Evolutionary conservation across 2,888 invertebrate genomes (phyloP).

Genomic region (Drosophila tripunctata): DNA sequence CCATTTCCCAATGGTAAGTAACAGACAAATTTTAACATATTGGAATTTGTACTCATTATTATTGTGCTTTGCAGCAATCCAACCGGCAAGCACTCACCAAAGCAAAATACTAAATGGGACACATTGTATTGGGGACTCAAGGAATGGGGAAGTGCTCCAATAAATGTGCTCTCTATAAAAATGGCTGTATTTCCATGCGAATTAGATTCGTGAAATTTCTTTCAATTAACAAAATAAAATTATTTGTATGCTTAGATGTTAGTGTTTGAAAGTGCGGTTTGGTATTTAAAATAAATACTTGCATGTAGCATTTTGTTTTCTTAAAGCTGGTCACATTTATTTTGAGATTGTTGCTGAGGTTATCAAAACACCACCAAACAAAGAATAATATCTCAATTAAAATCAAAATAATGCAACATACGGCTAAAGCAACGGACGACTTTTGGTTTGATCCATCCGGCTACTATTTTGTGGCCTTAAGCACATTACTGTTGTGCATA

Average conservation of each 20-base stretch:
- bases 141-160: background rate
- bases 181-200: background rate
- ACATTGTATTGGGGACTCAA: background rate
- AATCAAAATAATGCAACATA: slow-evolving; percentile 9
- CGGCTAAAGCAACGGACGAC: background rate
- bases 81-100: background rate
- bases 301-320: background rate
- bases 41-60: too few species aligned
- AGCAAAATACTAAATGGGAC: background rate
- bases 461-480: slow-evolving; percentile 62
- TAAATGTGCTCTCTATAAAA: background rate
- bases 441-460: slow-evolving; percentile 64
- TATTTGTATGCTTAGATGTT: too few species aligned
- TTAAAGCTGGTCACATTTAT: slow-evolving; percentile 24
- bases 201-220: too few species aligned
- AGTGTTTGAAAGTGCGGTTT: background rate
- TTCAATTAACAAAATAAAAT: too few species aligned
- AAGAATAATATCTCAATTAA: background rate
- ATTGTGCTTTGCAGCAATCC: too few species aligned
- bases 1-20: background rate
- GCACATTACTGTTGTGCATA: slow-evolving; percentile 69
- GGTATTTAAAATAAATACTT: background rate
- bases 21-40: background rate
- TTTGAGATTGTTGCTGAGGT: slow-evolving; percentile 5
- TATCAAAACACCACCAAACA: slow-evolving; percentile 33